A percentile compares a stretch with the other conserved stretches of the same genome.
Evolutionary conservation across 2,113 vertebrate species (phyloP).

Genomic region (Pomatostomus ruficeps): DNA sequence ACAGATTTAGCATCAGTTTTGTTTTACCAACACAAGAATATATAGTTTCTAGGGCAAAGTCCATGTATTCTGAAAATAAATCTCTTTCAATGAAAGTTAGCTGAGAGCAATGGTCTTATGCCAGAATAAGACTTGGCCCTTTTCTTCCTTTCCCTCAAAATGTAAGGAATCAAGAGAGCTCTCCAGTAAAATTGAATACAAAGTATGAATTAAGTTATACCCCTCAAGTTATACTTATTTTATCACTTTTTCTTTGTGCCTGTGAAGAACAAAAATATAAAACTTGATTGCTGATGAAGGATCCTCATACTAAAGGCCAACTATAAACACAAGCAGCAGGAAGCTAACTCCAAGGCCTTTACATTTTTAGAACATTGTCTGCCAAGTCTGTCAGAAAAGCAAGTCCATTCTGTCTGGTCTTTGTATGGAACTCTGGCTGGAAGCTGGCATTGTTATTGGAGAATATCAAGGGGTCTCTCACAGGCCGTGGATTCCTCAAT

Average conservation of each 20-base stretch:
- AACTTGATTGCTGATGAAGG: neutral
- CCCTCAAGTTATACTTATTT: neutral
- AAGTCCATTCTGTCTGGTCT: neutral
- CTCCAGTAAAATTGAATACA: accelerated
- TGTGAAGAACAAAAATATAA: neutral
- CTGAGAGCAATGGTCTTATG: neutral
- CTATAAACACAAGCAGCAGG: neutral
- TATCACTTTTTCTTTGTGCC: neutral
- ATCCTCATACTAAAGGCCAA: neutral
- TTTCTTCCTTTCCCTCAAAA: neutral
- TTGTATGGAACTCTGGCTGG: neutral
- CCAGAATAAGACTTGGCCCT: neutral
- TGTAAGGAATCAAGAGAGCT: neutral
- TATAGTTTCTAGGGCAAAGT: neutral
- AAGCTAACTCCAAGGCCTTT: neutral
- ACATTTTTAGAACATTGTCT: neutral
- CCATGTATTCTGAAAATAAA: neutral
- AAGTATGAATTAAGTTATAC: neutral
- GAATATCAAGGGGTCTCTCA: neutral
- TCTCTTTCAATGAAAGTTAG: neutral
- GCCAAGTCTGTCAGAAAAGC: neutral
- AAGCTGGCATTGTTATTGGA: neutral
- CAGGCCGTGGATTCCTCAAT: neutral
- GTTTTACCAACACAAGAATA: neutral
- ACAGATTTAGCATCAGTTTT: neutral